Conservation (phyloP, 2,888 invertebrate species). For the Xestoiulus laeticollis region DNA sequence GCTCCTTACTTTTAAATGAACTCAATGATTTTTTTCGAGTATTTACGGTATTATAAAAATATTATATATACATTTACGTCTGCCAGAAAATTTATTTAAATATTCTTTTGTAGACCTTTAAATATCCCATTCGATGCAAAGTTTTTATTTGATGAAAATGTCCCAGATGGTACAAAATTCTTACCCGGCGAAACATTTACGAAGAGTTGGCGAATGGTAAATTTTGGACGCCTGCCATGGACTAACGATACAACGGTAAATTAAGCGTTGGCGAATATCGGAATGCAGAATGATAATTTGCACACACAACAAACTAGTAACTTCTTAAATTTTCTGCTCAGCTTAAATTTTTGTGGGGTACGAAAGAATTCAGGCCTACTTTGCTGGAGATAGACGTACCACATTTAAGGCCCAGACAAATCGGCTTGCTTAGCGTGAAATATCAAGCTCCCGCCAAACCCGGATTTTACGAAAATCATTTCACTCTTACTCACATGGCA, state of each 20-base stretch:
- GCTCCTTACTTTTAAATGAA: too few species aligned
- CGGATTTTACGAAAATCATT: slow-evolving; percentile 62
- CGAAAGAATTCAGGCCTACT: slow-evolving; percentile 58
- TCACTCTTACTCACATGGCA: slow-evolving; percentile 62
- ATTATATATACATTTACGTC: too few species aligned
- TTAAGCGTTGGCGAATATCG: too few species aligned
- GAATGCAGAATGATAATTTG: neutral
- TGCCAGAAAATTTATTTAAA: neutral
- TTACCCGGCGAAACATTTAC: slow-evolving; percentile 61
- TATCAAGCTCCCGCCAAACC: slow-evolving; percentile 59
- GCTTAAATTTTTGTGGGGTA: slow-evolving; percentile 56
- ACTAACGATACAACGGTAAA: slow-evolving; percentile 60
- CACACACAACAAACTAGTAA: neutral
- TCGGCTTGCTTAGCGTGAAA: slow-evolving; percentile 61
- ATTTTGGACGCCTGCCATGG: slow-evolving; percentile 62
- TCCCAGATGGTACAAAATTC: slow-evolving; percentile 62
- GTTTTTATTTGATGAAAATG: slow-evolving; percentile 62
- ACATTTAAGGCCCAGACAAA: slow-evolving; percentile 60
- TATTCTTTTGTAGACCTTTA: too few species aligned
- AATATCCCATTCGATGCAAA: slow-evolving; percentile 59
- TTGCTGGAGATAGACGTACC: slow-evolving; percentile 60
- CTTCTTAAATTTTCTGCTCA: slow-evolving; percentile 20
- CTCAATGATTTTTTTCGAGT: too few species aligned
- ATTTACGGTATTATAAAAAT: too few species aligned
- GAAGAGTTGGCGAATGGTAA: slow-evolving; percentile 63